A percentile compares a stretch with the other conserved stretches of the same genome.
Conservation (phyloP, 2,888 invertebrate genomes). For the Acrocera orbiculus region DNA sequence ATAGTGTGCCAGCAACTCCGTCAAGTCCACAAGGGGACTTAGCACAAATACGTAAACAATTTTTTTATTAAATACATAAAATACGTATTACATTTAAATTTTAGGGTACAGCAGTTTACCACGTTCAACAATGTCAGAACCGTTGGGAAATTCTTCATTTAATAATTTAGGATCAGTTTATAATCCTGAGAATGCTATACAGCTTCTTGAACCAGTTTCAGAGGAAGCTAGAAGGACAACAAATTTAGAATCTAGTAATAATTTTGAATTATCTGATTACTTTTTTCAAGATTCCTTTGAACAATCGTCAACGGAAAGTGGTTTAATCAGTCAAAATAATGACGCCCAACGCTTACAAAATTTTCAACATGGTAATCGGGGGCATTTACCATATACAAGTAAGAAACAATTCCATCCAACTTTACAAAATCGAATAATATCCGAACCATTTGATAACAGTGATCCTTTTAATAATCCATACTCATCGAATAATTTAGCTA, state of each 20-base stretch:
- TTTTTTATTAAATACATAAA: no score
- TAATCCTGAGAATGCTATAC: slow-evolving; percentile 39
- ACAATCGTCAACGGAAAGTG: slow-evolving; percentile 65
- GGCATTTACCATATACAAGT: slow-evolving; percentile 16
- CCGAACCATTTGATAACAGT: not conserved
- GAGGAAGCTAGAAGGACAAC: slow-evolving; percentile 39
- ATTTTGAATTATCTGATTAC: slow-evolving; percentile 39
- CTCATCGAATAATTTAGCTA: slow-evolving; percentile 11
- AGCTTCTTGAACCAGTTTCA: slow-evolving; percentile 46
- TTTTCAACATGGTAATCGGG: slow-evolving; percentile 13
- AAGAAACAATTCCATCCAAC: slow-evolving; percentile 14
- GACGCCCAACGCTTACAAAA: slow-evolving; percentile 18
- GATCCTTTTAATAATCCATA: slow-evolving; percentile 2
- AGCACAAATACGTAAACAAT: slow-evolving; percentile 35
- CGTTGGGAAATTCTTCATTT: slow-evolving; percentile 34
- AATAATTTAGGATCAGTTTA: slow-evolving; percentile 30
- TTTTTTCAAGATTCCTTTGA: slow-evolving; percentile 59
- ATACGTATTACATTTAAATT: slow-evolving; percentile 15
- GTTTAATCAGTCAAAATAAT: slow-evolving; percentile 31
- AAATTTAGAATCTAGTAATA: not conserved
- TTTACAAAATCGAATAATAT: slow-evolving; percentile 7
- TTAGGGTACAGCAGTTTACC: slow-evolving; percentile 72
- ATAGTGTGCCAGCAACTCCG: slow-evolving; percentile 74
- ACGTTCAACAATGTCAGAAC: slow-evolving; percentile 65
- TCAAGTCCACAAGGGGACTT: slow-evolving; percentile 50